Conservation (phyloP, 1,140 invertebrate species). For the Drosophila asahinai region DNA sequence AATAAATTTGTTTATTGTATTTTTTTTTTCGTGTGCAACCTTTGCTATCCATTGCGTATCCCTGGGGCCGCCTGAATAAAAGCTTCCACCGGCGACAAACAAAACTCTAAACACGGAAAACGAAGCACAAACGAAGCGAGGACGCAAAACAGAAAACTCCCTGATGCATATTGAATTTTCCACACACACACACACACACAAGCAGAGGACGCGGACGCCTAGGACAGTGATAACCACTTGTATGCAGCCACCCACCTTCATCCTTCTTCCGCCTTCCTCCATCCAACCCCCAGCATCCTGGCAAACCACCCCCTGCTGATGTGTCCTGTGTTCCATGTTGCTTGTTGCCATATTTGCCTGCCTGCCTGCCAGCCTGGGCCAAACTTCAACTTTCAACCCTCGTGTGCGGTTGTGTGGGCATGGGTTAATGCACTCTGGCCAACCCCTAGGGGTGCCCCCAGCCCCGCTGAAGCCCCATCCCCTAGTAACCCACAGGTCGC, state of each 20-base stretch:
- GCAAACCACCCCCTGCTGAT: constrained; percentile 35
- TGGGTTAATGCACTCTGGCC: constrained; percentile 87
- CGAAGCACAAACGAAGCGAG: not conserved
- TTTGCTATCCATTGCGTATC: constrained; percentile 9
- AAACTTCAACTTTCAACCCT: constrained; percentile 67
- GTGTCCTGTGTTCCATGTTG: constrained; percentile 17
- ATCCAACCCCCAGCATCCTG: constrained; percentile 37
- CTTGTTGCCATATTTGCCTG: constrained; percentile 34
- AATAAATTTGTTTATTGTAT: not conserved
- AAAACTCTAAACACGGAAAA: constrained; percentile 12
- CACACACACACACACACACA: not conserved
- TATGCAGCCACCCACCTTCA: constrained; percentile 59
- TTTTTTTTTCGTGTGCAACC: not conserved
- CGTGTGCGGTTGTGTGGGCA: constrained; percentile 38
- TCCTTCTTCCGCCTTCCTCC: not conserved
- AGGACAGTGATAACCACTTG: constrained; percentile 75
- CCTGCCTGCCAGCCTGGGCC: constrained; percentile 6
- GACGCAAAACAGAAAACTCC: constrained; percentile 11
- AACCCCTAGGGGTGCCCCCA: constrained; percentile 41
- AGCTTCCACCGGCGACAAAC: constrained; percentile 21
- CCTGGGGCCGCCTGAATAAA: constrained; percentile 4
- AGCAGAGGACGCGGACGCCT: constrained; percentile 8
- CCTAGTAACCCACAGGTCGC: constrained; percentile 2
- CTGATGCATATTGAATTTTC: constrained; percentile 69
- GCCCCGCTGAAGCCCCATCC: not conserved